Conservation (phyloP, 2,113 vertebrate species). For the Tinamus guttatus region DNA sequence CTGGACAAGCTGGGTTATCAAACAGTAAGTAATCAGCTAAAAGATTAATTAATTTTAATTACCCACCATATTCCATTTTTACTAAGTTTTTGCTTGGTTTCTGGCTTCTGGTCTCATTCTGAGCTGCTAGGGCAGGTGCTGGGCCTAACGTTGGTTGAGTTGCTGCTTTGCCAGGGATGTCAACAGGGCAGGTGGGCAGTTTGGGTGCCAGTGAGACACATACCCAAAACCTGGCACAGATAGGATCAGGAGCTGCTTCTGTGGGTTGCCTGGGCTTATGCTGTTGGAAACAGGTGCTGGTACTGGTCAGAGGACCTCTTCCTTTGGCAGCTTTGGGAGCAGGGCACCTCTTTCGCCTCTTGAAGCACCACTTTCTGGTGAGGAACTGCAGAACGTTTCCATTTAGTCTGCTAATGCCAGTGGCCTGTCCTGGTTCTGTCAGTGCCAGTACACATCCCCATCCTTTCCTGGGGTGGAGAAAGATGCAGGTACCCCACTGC, state of each 20-base stretch:
- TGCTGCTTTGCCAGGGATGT: background rate
- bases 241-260: background rate
- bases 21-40: background rate
- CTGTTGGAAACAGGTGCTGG: background rate
- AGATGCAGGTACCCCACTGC: background rate
- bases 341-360: background rate
- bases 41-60: slow-evolving; percentile 45
- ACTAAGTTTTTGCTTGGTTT: background rate
- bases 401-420: background rate
- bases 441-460: background rate
- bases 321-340: background rate
- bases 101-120: background rate
- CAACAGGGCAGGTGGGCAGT: background rate
- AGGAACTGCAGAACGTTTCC: background rate
- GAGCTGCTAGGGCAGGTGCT: background rate
- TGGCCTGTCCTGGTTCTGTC: background rate
- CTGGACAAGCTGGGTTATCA: background rate
- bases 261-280: background rate
- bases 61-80: background rate
- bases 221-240: background rate
- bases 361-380: background rate
- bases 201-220: background rate
- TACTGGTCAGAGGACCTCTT: background rate
- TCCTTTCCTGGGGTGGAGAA: background rate
- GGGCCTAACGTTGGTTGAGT: background rate